Percentiles rank a stretch among this genome's conserved stretches.
Conservation (phyloP, 2,888 invertebrate genomes). For the Volucella bombylans region DNA sequence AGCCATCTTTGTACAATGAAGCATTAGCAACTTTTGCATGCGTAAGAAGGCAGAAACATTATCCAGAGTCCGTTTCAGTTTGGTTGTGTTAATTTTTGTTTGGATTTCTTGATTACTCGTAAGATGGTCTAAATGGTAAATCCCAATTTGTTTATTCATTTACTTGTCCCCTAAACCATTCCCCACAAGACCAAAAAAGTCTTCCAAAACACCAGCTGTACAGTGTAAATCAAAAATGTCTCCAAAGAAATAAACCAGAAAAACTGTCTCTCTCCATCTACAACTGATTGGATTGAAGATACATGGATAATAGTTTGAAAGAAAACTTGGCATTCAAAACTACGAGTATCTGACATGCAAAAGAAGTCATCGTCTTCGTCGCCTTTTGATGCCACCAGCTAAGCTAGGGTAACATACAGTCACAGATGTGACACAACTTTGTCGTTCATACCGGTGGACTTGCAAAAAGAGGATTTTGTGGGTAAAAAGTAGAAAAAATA, state of each 20-base stretch:
- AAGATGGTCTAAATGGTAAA: no score
- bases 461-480: no score
- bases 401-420: slow-evolving; percentile 16
- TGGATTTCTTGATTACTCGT: no score
- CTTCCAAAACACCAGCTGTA: slow-evolving; percentile 36
- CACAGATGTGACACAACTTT: no score
- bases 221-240: slow-evolving; percentile 10
- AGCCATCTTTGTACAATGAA: no score
- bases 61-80: no score
- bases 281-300: slow-evolving; percentile 44
- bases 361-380: slow-evolving; percentile 33
- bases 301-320: background rate
- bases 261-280: slow-evolving; percentile 5
- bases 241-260: slow-evolving; percentile 19
- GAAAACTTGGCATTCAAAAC: slow-evolving; percentile 42
- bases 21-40: no score
- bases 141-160: no score
- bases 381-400: slow-evolving; percentile 26
- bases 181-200: background rate
- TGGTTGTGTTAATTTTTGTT: no score
- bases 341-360: slow-evolving; percentile 59
- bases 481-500: background rate
- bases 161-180: background rate
- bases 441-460: no score
- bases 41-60: no score